Evolutionary conservation across 1,140 invertebrate genomes (phyloP).

Genomic region (Gryon sp.): DNA sequence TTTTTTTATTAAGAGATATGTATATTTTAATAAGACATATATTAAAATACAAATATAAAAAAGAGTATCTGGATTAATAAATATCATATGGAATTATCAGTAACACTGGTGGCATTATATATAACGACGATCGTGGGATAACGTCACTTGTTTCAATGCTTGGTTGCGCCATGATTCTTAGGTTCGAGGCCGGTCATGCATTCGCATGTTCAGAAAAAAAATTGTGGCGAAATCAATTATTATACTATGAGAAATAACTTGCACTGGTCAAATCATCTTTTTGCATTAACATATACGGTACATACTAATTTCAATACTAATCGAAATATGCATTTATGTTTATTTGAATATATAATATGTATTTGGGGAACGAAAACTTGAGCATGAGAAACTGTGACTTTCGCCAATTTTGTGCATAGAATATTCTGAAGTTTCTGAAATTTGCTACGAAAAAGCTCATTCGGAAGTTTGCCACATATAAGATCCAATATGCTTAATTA

Average conservation of each 20-base stretch:
- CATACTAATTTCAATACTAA: conserved; percentile 48
- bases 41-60: too few relatives aligned
- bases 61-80: too few relatives aligned
- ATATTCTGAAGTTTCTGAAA: too few relatives aligned
- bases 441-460: too few relatives aligned
- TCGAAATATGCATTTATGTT: conserved; percentile 22
- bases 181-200: conserved; percentile 70
- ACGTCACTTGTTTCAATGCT: conserved; percentile 62
- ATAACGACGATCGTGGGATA: conserved; percentile 60
- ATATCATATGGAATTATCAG: conserved; percentile 48
- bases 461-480: too few relatives aligned
- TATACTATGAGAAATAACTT: conserved; percentile 53
- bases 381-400: too few relatives aligned
- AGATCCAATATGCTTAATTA: too few relatives aligned
- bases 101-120: conserved; percentile 59
- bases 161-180: conserved; percentile 65
- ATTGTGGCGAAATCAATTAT: conserved; percentile 64
- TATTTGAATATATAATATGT: conserved; percentile 9
- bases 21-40: too few relatives aligned
- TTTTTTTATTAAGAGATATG: too few relatives aligned
- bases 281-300: conserved; percentile 28
- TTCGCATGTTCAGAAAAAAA: conserved; percentile 55
- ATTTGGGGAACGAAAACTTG: too few relatives aligned
- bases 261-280: conserved; percentile 40
- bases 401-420: too few relatives aligned